phyloP scores from a whole-genome alignment of 2,888 invertebrate genomes.

The Platycheirus rosarum region DNA sequence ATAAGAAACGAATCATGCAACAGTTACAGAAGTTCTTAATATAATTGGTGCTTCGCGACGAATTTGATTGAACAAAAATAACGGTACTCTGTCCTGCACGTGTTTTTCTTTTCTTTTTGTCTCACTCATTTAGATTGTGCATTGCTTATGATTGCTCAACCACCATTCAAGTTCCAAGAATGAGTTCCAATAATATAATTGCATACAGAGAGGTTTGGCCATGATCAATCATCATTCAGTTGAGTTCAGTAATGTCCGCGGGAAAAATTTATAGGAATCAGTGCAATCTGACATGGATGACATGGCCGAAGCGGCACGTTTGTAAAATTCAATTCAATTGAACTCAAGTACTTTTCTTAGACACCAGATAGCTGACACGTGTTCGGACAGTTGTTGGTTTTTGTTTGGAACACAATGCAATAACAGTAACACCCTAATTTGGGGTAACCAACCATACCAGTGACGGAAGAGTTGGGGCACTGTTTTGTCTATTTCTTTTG shows the following conservation, averaged over 20 bases:
- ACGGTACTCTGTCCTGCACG: constrained; percentile 41
- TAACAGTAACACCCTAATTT: constrained; percentile 42
- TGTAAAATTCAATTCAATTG: constrained; percentile 70
- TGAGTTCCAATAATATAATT: constrained; percentile 31
- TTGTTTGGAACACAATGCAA: constrained; percentile 53
- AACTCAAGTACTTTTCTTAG: constrained; percentile 61
- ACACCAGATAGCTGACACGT: constrained; percentile 55
- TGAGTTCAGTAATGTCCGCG: constrained; percentile 34
- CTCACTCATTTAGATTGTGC: too few relatives aligned
- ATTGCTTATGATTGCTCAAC: constrained; percentile 51
- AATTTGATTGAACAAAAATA: constrained; percentile 59
- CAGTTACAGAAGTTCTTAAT: constrained; percentile 39
- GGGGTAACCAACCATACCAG: constrained; percentile 1
- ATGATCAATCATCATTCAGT: constrained; percentile 44
- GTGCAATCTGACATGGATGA: constrained; percentile 54
- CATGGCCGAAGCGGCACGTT: constrained; percentile 58
- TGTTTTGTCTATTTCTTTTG: neutral
- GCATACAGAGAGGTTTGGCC: constrained; percentile 21
- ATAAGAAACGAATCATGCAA: neutral
- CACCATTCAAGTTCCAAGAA: constrained; percentile 65
- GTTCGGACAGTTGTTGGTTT: constrained; percentile 47
- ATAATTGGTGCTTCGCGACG: constrained; percentile 41
- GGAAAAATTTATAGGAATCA: constrained; percentile 41
- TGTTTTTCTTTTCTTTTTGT: constrained; percentile 10
- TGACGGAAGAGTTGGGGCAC: neutral